Percentiles rank a stretch among this genome's conserved stretches.
Evolutionary conservation across 2,113 vertebrate genomes (phyloP).

Genomic region (Chascanopsetta lugubris): DNA sequence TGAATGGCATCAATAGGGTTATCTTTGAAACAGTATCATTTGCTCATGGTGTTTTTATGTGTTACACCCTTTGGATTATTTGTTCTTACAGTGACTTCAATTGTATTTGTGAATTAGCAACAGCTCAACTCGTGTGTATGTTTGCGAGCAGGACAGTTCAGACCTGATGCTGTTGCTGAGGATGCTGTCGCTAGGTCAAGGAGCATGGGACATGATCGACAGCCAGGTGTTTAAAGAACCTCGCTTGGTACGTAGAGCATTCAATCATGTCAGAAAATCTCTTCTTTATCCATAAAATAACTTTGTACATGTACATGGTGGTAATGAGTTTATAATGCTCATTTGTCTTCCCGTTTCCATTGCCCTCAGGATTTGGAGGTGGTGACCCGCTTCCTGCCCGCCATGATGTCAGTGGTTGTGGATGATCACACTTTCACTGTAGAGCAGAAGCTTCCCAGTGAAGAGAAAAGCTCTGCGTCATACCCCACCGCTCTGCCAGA

Average conservation of each 20-base stretch:
- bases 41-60: too few relatives aligned
- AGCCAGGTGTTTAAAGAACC: slow-evolving; percentile 99
- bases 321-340: background rate
- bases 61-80: too few relatives aligned
- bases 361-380: slow-evolving; percentile 89
- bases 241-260: slow-evolving; percentile 84
- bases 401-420: slow-evolving; percentile 95
- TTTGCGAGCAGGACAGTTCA: slow-evolving; percentile 87
- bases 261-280: background rate
- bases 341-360: background rate
- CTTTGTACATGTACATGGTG: background rate
- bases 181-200: slow-evolving; percentile 94
- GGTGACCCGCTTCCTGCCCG: slow-evolving; percentile 93
- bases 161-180: slow-evolving; percentile 93
- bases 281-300: too few relatives aligned
- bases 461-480: slow-evolving; percentile 86
- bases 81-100: too few relatives aligned
- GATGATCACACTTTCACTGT: slow-evolving; percentile 93
- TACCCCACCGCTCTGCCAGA: slow-evolving; percentile 90
- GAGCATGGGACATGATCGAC: slow-evolving; percentile 99
- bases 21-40: too few relatives aligned
- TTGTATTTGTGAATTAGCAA: background rate
- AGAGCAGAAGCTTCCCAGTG: slow-evolving; percentile 91
- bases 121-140: background rate
- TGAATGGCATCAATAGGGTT: too few relatives aligned